phyloP scores from a whole-genome alignment of 1,140 invertebrate genomes.

The Drosophila baimaii region DNA sequence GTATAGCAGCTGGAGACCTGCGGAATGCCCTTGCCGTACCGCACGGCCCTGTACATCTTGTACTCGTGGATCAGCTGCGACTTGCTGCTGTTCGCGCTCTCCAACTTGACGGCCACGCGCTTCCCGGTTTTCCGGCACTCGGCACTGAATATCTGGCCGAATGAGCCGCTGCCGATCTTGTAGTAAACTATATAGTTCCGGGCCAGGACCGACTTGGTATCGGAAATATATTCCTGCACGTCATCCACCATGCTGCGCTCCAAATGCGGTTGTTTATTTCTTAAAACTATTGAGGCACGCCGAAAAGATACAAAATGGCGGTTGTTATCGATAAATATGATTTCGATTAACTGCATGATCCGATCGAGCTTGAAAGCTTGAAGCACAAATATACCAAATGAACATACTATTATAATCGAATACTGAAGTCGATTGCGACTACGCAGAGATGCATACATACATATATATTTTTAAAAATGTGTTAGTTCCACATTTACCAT shows the following conservation, averaged over 20 bases:
- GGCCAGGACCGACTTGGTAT: not conserved
- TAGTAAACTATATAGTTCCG: not conserved
- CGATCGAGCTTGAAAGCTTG: not conserved
- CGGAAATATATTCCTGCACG: not conserved
- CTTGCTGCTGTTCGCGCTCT: slow-evolving; percentile 92
- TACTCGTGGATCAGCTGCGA: slow-evolving; percentile 97
- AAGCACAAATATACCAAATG: not conserved
- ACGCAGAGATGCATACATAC: no score
- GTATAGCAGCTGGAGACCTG: slow-evolving; percentile 94
- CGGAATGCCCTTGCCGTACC: slow-evolving; percentile 96
- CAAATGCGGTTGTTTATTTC: not conserved
- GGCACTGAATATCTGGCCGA: slow-evolving; percentile 98
- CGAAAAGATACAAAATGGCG: not conserved
- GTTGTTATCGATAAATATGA: slow-evolving; percentile 3
- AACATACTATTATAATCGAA: not conserved
- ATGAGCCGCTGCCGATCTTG: slow-evolving; percentile 91
- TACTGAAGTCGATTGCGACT: no score
- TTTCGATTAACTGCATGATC: not conserved
- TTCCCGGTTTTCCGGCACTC: slow-evolving; percentile 96
- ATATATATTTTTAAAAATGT: no score
- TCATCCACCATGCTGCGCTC: not conserved
- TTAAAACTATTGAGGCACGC: no score
- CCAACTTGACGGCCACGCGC: slow-evolving; percentile 97
- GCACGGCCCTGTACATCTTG: slow-evolving; percentile 92
- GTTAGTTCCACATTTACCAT: no score